These are phyloP conservation scores for Sebastes aleutianus DNA, from an alignment of 2,797 vertebrate genomes.

Conservation along the genomic window DNA sequence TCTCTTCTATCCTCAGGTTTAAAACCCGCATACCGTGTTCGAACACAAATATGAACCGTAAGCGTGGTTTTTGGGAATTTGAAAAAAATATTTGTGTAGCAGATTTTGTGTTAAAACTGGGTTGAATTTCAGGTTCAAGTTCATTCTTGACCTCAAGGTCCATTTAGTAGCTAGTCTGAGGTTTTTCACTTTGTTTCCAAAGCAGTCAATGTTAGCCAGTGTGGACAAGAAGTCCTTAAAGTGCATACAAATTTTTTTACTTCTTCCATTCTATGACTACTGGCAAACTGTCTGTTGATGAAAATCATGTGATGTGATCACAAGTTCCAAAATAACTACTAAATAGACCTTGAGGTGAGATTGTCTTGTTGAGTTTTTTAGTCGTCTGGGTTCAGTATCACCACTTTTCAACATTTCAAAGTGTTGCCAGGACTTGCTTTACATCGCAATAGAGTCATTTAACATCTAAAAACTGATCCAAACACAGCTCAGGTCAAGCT, in stretches of 20 bases:
- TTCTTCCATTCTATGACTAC: neutral
- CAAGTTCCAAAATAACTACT: neutral
- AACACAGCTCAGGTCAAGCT: neutral
- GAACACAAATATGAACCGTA: neutral
- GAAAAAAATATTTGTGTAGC: neutral
- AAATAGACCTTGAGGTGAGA: neutral
- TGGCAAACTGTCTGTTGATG: neutral
- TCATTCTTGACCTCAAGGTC: neutral
- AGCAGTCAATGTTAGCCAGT: neutral
- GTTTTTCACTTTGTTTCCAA: neutral
- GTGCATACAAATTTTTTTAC: neutral
- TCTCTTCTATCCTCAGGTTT: neutral
- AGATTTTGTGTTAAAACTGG: neutral
- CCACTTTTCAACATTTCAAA: neutral
- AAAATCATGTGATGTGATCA: neutral
- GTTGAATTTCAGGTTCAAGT: neutral
- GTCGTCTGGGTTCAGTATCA: neutral
- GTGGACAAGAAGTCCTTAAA: neutral
- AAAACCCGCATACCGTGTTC: neutral
- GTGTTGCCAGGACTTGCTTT: neutral
- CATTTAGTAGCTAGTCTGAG: neutral
- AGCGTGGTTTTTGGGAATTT: too few relatives aligned
- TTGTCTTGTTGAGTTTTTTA: neutral
- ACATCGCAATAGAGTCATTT: neutral
- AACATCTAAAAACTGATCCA: neutral